Percentiles rank a stretch among this genome's conserved stretches.
Conservation (phyloP, 2,888 invertebrate genomes). For the Cephus spinipes region DNA sequence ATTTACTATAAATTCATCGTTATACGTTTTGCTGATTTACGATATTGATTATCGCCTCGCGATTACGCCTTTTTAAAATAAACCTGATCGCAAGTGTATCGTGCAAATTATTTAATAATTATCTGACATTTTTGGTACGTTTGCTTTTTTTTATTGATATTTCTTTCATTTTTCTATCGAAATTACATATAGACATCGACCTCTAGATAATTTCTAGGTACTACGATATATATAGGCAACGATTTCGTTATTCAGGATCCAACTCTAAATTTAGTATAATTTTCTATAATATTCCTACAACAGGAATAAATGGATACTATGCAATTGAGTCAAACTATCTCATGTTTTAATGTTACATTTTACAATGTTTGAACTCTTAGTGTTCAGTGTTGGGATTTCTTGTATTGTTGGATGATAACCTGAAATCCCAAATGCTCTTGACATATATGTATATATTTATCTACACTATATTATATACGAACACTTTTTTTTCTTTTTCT, state of each 20-base stretch:
- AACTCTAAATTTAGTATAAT: background rate
- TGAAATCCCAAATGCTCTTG: background rate
- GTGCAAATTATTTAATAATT: background rate
- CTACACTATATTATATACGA: background rate
- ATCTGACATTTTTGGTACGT: background rate
- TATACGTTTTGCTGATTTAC: background rate
- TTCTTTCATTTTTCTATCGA: background rate
- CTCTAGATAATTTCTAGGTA: background rate
- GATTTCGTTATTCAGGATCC: slow-evolving; percentile 1
- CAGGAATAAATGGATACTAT: background rate
- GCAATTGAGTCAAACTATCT: too few relatives aligned
- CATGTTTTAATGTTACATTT: background rate
- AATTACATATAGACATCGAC: slow-evolving; percentile 3
- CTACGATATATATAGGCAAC: slow-evolving; percentile 1
- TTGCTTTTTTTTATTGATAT: background rate
- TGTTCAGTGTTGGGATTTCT: background rate
- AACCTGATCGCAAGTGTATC: background rate
- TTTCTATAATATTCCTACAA: background rate
- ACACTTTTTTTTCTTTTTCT: background rate
- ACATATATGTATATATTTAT: background rate
- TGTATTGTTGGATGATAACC: background rate
- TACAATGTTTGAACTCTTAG: background rate
- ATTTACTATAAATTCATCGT: background rate
- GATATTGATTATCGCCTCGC: background rate
- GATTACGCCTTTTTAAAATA: background rate